phyloP scores from a whole-genome alignment of 64 coral and sea anemone species.

The Catalaphyllia jardinei region DNA sequence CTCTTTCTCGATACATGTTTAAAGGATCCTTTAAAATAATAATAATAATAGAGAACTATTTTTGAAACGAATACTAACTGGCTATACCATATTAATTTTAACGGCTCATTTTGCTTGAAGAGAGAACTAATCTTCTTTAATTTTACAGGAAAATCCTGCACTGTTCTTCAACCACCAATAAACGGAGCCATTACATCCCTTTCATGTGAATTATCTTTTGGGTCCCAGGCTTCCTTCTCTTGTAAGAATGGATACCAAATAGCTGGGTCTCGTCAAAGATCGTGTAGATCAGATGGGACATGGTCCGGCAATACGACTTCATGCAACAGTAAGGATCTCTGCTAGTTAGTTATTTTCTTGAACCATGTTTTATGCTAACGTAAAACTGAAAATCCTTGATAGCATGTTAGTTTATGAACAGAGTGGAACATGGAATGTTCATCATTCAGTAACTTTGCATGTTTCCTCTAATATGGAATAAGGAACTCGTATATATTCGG shows the following conservation, averaged over 20 bases:
- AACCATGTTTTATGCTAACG: not conserved
- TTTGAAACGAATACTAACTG: too few species aligned
- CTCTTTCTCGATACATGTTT: too few species aligned
- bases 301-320: constrained; percentile 58
- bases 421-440: not conserved
- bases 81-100: too few species aligned
- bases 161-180: not conserved
- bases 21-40: too few species aligned
- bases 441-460: not conserved
- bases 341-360: not conserved
- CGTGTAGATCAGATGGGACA: constrained; percentile 38
- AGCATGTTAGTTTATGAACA: not conserved
- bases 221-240: constrained; percentile 33
- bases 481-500: too few species aligned
- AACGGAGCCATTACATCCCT: constrained; percentile 22
- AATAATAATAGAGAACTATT: too few species aligned
- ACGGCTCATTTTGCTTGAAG: too few species aligned
- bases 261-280: constrained; percentile 18
- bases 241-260: constrained; percentile 47
- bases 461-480: too few species aligned
- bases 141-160: constrained; percentile 16
- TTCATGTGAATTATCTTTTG: constrained; percentile 37
- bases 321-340: constrained; percentile 51
- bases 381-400: not conserved
- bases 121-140: not conserved